Evolutionary conservation across 1,140 invertebrate genomes (phyloP).

Genomic region (Ephestia elutella): DNA sequence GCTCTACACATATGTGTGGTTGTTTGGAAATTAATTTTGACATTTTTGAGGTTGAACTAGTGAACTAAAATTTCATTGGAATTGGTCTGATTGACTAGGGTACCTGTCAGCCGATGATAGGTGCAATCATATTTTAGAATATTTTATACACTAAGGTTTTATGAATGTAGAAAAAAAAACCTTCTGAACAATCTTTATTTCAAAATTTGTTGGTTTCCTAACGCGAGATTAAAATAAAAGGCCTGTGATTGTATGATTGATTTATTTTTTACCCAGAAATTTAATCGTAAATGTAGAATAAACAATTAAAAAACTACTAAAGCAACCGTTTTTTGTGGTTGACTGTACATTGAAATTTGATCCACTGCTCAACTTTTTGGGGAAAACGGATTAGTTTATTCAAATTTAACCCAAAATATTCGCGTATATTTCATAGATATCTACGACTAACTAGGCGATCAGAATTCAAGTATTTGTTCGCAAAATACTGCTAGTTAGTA

Average conservation of each 20-base stretch:
- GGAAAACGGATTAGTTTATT: neutral
- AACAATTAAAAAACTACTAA: no score
- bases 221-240: no score
- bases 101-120: neutral
- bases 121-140: no score
- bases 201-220: no score
- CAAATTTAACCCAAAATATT: neutral
- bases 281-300: neutral
- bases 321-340: no score
- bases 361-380: neutral
- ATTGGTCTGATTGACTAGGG: neutral
- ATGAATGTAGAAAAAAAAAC: no score
- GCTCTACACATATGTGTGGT: neutral
- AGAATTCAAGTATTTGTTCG: neutral
- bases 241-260: no score
- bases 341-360: neutral
- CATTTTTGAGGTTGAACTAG: neutral
- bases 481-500: neutral
- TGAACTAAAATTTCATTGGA: no score
- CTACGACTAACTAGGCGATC: neutral
- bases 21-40: constrained; percentile 7
- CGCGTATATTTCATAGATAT: neutral
- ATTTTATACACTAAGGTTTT: no score
- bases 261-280: no score
- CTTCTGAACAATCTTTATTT: no score